Conservation (phyloP, 2,797 vertebrate genomes). For the Micrastur ruficollis region DNA sequence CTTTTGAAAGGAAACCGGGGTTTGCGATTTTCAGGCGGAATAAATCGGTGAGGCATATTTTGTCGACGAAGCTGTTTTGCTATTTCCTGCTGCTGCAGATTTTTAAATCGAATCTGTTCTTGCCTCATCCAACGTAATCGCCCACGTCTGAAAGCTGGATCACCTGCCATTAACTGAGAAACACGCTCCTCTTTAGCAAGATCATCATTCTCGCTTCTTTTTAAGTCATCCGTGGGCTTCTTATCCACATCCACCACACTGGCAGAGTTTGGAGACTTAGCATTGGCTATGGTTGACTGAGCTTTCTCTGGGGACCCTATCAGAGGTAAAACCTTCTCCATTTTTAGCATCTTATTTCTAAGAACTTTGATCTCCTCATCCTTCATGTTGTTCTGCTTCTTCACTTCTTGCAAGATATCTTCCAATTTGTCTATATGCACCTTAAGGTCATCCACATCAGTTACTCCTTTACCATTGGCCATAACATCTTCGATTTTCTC, state of each 20-base stretch:
- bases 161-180: constrained; percentile 79
- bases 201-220: constrained; percentile 59
- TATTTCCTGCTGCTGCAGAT: constrained; percentile 96
- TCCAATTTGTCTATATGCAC: constrained; percentile 98
- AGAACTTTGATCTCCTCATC: constrained; percentile 95
- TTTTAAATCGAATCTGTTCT: constrained; percentile 92
- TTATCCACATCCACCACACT: background rate
- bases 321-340: constrained; percentile 96
- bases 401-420: constrained; percentile 96
- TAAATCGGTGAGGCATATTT: constrained; percentile 91
- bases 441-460: constrained; percentile 93
- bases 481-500: constrained; percentile 92
- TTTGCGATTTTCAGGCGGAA: constrained; percentile 96
- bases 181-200: constrained; percentile 77
- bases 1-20: constrained; percentile 98
- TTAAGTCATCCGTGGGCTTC: background rate
- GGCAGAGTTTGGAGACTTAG: constrained; percentile 35
- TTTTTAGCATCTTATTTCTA: constrained; percentile 97
- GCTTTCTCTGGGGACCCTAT: constrained; percentile 81
- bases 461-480: constrained; percentile 75
- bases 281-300: background rate
- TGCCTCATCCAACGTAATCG: constrained; percentile 93
- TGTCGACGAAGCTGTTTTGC: constrained; percentile 92
- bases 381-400: constrained; percentile 98
- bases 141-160: constrained; percentile 82